These are phyloP conservation scores for Falco cherrug DNA, from an alignment of 2,797 vertebrate genomes.

Conservation along the genomic window DNA sequence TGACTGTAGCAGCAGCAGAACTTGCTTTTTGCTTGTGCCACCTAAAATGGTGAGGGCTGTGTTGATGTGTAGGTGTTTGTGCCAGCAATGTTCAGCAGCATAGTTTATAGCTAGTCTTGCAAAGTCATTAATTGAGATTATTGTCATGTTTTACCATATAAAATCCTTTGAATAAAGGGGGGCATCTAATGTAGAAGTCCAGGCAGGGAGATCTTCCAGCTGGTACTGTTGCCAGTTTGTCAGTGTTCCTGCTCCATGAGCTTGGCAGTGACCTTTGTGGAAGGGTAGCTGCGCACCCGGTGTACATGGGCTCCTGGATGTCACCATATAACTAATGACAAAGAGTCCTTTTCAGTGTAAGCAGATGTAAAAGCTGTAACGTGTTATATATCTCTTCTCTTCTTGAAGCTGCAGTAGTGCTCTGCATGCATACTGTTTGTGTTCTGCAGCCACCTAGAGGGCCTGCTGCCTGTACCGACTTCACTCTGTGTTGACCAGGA, in stretches of 20 bases:
- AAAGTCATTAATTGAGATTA: background rate
- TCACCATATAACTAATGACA: background rate
- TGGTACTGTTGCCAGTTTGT: background rate
- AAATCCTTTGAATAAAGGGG: background rate
- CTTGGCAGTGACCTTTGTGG: background rate
- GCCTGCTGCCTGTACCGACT: background rate
- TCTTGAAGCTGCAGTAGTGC: background rate
- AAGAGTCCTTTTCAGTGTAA: background rate
- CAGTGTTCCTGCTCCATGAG: background rate
- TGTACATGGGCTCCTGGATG: background rate
- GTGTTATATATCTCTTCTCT: background rate
- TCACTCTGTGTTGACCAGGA: background rate
- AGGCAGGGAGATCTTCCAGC: background rate
- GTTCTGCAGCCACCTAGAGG: slow-evolving; percentile 69
- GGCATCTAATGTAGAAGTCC: background rate
- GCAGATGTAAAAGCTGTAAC: background rate
- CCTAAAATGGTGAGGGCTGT: background rate
- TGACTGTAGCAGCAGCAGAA: background rate
- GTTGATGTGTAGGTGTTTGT: background rate
- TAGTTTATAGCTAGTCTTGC: background rate
- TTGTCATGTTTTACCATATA: background rate
- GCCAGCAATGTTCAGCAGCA: background rate
- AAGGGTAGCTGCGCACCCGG: background rate
- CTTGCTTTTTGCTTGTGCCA: background rate
- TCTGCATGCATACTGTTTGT: background rate